A percentile compares a stretch with the other conserved stretches of the same genome.
Conservation (phyloP, 2,113 vertebrate genomes). For the Phaethornis superciliosus region DNA sequence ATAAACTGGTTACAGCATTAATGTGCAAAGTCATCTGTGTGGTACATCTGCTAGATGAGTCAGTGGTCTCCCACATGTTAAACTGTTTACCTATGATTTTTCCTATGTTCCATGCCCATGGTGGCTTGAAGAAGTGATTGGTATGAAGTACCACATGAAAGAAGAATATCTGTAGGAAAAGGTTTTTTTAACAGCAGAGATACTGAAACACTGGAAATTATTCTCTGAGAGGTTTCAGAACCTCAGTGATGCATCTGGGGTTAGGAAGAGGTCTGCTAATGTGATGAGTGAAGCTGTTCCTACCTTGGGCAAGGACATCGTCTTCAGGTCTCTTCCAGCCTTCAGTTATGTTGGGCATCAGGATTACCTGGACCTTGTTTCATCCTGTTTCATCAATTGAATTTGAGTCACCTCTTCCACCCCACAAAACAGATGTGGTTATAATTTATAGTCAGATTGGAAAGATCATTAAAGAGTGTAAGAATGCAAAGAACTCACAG, state of each 20-base stretch:
- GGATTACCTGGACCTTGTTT: background rate
- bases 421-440: background rate
- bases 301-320: background rate
- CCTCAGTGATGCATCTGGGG: background rate
- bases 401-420: background rate
- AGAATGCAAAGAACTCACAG: background rate
- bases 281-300: background rate
- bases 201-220: background rate
- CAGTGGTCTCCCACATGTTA: background rate
- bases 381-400: background rate
- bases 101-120: background rate
- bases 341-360: background rate
- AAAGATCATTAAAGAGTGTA: background rate
- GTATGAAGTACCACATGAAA: background rate
- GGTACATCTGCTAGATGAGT: background rate
- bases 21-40: fast-evolving
- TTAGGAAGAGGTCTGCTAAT: background rate
- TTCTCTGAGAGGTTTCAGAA: background rate
- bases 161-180: background rate
- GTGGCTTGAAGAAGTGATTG: background rate
- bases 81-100: background rate
- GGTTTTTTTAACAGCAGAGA: background rate
- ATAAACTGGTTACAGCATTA: background rate
- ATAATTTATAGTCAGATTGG: background rate
- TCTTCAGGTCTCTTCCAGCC: background rate